Evolutionary conservation across 2,888 invertebrate genomes (phyloP), one percentile per base, ranked within the genome.

Genomic region (Dusona sp.): DNA sequence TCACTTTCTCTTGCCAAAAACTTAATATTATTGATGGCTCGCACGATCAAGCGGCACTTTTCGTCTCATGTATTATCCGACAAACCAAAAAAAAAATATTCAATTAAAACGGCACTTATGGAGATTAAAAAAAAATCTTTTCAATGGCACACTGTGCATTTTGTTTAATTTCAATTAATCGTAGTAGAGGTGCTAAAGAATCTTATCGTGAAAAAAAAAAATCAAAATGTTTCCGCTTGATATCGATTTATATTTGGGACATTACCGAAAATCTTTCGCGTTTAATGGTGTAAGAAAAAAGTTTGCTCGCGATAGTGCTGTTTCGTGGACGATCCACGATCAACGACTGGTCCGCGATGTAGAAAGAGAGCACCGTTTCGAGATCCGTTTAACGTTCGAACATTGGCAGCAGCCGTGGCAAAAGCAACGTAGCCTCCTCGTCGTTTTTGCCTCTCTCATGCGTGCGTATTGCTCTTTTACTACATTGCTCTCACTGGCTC

Each of bases 291-390:
- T 6, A 38, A 57, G 1, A 45, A 42, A 73, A 38, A 45, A 72
- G 13, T 22, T 75, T 74, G 36, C 67, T 54, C 81, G 83, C 87
- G 75, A 81, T 73, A 25, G 77, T 73, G 88, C 83, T 91, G 89
- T 87, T 90, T 85, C 91, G 87, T 88, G 89, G 82, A 89, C 92
- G 92, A 88, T 90, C 89, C 88, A 91, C 92, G 91, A 92, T 92
- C 91, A 91, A 91, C 91, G 90, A 91, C 92, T 91, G 90, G 68
- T 54, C 88, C 84, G 83, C 82, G 81, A 89, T 89, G 89, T 88
- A 90, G 88, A 89, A 87, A 89, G 89, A 90, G 89, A 88, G 87
- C 86, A 84, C 84, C 87, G 86, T 75, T 77, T 82, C 82, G 68
- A 51, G 67, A 88, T 72, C 83, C 89, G 86, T 86, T 87, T 88